Conservation (phyloP, 2,888 invertebrate species). For the Platycnemis pennipes region DNA sequence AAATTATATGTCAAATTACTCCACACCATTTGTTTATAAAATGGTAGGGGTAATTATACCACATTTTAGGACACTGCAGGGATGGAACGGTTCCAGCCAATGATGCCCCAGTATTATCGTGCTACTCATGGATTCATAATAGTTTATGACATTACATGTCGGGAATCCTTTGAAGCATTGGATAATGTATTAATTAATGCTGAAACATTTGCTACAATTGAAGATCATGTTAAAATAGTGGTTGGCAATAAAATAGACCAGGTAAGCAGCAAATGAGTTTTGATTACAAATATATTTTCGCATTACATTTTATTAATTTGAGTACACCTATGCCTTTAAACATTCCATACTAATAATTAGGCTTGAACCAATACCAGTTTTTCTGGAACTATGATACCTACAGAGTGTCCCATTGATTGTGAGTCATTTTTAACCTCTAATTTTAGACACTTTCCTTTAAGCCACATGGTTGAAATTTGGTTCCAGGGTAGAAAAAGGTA, state of each 20-base stretch:
- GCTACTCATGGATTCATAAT: neutral
- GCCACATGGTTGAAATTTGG: too few relatives aligned
- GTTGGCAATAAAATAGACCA: conserved; percentile 12
- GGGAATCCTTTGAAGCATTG: neutral
- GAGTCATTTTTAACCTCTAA: too few relatives aligned
- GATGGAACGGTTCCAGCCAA: neutral
- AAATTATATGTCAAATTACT: neutral
- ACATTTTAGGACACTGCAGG: neutral
- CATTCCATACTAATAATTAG: too few relatives aligned
- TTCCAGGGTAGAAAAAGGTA: too few relatives aligned
- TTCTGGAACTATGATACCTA: too few relatives aligned
- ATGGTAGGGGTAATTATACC: neutral
- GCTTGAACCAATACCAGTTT: too few relatives aligned
- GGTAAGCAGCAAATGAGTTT: neutral
- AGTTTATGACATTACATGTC: neutral
- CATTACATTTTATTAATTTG: too few relatives aligned
- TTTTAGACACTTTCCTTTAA: too few relatives aligned
- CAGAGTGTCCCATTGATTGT: too few relatives aligned
- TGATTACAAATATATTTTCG: too few relatives aligned
- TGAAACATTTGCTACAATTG: neutral
- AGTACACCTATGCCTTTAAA: too few relatives aligned
- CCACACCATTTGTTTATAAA: neutral
- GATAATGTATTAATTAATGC: neutral
- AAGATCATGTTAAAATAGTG: neutral
- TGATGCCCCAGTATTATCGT: conserved; percentile 6